Conservation (phyloP, 2,888 invertebrate species). For the Harpalus rufipes region DNA sequence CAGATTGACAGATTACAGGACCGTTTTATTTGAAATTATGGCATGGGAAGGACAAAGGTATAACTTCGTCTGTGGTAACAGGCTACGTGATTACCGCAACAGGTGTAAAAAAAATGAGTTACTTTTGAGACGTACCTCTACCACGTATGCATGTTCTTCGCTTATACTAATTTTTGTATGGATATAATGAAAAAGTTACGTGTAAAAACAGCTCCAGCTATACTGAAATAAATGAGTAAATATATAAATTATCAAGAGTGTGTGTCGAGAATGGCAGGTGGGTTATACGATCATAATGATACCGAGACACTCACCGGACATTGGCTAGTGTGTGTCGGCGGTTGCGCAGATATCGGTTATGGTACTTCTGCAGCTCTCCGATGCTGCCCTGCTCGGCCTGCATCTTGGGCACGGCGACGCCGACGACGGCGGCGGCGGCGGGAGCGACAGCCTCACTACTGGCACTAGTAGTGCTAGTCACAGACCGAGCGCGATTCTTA, state of each 20-base stretch:
- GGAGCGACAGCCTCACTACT: conserved; percentile 67
- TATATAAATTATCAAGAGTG: conserved; percentile 6
- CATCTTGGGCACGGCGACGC: conserved; percentile 83
- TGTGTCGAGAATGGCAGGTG: not conserved
- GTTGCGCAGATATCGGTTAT: conserved; percentile 90
- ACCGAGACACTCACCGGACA: conserved; percentile 87
- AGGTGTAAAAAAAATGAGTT: too few species aligned
- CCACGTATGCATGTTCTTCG: too few species aligned
- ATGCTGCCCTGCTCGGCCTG: conserved; percentile 96
- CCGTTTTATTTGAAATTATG: too few species aligned
- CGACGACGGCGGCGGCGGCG: conserved; percentile 73
- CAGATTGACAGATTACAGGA: too few species aligned
- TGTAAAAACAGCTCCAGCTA: too few species aligned
- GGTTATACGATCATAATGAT: conserved; percentile 5
- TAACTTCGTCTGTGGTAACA: too few species aligned
- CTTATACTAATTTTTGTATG: too few species aligned
- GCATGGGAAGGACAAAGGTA: too few species aligned
- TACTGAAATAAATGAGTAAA: too few species aligned
- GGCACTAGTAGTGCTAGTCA: conserved; percentile 71
- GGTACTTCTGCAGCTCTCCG: conserved; percentile 93
- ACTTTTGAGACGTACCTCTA: too few species aligned
- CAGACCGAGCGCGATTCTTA: conserved; percentile 76
- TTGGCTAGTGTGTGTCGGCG: conserved; percentile 94
- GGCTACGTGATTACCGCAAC: too few species aligned
- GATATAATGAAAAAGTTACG: too few species aligned